Percentiles rank a stretch among this genome's conserved stretches.
Evolutionary conservation across 2,888 invertebrate genomes (phyloP).

Genomic region (Aphodius sticticus): DNA sequence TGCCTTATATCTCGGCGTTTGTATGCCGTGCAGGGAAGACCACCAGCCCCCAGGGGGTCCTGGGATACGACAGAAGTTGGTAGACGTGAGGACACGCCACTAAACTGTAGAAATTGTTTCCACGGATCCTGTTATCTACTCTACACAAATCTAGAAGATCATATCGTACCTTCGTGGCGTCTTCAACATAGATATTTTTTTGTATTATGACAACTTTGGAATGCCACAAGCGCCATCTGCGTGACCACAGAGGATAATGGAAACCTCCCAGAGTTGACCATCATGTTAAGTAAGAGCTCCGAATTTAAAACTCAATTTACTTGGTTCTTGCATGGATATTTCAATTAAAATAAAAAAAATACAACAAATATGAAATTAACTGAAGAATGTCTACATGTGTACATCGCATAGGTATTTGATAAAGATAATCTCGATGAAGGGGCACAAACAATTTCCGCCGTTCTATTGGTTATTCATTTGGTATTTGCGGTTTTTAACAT

Average conservation of each 20-base stretch:
- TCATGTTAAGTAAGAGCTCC: background rate
- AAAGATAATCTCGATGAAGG: too few species aligned
- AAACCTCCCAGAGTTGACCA: background rate
- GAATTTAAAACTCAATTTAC: background rate
- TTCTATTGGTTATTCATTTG: too few species aligned
- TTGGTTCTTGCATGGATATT: too few species aligned
- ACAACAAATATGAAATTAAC: too few species aligned
- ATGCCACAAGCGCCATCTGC: background rate
- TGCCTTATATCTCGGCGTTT: conserved; percentile 41
- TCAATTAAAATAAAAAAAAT: too few species aligned
- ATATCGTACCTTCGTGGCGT: background rate
- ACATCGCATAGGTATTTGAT: too few species aligned
- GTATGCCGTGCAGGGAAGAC: conserved; percentile 47
- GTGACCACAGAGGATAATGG: background rate
- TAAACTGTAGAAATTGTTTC: conserved; percentile 54
- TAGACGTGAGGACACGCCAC: conserved; percentile 57
- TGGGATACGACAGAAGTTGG: conserved; percentile 53
- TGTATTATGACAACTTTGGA: background rate
- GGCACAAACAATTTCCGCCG: too few species aligned
- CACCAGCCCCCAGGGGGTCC: conserved; percentile 48
- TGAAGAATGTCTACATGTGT: too few species aligned
- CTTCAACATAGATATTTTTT: background rate
- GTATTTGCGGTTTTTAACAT: too few species aligned
- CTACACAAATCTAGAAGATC: background rate
- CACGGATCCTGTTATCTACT: conserved; percentile 17